phyloP scores from a whole-genome alignment of 2,113 vertebrate genomes.

The Oryzias celebensis region DNA sequence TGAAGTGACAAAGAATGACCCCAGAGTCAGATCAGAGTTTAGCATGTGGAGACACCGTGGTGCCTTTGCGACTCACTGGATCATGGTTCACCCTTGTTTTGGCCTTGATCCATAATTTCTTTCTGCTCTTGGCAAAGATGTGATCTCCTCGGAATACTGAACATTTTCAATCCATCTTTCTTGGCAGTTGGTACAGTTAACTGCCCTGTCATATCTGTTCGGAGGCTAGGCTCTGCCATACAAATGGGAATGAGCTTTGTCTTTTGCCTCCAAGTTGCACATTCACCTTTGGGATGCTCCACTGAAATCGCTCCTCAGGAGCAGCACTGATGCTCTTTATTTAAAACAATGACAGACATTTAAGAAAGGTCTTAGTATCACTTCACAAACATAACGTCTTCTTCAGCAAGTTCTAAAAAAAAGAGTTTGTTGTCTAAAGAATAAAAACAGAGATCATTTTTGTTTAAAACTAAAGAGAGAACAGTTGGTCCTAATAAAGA shows the following conservation, averaged over 20 bases:
- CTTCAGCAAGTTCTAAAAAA: no score
- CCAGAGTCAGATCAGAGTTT: not conserved
- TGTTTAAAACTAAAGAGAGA: not conserved
- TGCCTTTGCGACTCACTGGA: not conserved
- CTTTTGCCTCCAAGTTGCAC: not conserved
- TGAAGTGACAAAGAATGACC: no score
- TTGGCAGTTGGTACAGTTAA: not conserved
- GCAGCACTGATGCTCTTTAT: no score
- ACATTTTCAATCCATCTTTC: not conserved
- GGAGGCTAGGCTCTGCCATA: not conserved
- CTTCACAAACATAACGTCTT: no score
- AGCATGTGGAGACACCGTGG: not conserved
- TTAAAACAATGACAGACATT: no score
- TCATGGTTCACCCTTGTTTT: not conserved
- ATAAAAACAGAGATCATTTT: no score
- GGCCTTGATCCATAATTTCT: not conserved
- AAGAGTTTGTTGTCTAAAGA: no score
- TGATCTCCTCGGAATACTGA: conserved; percentile 2
- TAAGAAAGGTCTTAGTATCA: no score
- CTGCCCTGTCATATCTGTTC: not conserved
- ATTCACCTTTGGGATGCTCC: no score
- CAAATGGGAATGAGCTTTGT: not conserved
- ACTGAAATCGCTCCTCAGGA: no score
- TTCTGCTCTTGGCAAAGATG: not conserved
- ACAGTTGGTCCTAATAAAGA: conserved; percentile 32